Percentiles rank a stretch among this genome's conserved stretches.
Conservation (phyloP, 2,888 invertebrate species). For the Eupithecia centaureata region DNA sequence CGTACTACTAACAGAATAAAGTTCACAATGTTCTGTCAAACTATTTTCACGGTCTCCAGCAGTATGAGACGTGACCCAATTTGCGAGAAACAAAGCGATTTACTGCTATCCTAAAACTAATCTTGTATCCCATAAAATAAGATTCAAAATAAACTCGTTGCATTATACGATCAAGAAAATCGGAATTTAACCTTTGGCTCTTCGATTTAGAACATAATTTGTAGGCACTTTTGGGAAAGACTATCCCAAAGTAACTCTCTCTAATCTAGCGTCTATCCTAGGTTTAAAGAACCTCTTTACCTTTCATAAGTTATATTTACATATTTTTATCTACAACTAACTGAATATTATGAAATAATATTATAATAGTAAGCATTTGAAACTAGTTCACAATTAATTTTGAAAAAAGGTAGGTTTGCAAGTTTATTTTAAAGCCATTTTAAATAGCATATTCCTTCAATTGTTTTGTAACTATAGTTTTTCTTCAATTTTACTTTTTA, state of each 20-base stretch:
- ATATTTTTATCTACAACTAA: no score
- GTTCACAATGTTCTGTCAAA: neutral
- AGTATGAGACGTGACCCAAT: conserved; percentile 74
- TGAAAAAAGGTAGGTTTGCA: no score
- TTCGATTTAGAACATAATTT: neutral
- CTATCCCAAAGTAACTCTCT: neutral
- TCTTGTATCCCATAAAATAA: conserved; percentile 42
- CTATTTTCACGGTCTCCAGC: conserved; percentile 29
- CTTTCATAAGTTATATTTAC: no score
- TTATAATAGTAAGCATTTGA: no score
- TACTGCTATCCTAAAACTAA: conserved; percentile 35
- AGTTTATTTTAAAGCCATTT: no score
- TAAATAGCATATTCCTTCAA: no score
- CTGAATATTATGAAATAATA: no score
- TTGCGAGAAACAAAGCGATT: conserved; percentile 73
- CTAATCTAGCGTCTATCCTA: neutral
- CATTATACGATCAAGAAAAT: neutral
- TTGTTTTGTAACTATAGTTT: no score
- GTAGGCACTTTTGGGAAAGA: neutral
- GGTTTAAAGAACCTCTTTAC: no score
- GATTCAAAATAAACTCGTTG: neutral
- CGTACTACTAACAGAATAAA: neutral
- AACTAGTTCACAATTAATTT: no score
- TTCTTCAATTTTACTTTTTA: no score
- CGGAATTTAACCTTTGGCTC: neutral